phyloP scores from a whole-genome alignment of 1,140 invertebrate species.

The Holcopasites calliopsidis region DNA sequence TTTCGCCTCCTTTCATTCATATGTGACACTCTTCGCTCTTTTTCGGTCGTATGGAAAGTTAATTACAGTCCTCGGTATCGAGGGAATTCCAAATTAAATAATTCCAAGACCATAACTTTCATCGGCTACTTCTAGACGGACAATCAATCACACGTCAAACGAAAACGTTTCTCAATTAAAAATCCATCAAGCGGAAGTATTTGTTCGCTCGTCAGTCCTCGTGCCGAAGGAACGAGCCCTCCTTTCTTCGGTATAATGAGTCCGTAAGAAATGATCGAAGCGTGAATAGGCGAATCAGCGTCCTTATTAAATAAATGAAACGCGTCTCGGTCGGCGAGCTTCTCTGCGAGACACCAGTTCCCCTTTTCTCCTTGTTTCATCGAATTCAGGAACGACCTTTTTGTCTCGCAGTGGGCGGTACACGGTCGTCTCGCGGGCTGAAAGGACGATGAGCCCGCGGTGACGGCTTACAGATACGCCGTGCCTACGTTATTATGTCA shows the following conservation, averaged over 20 bases:
- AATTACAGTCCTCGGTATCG: too few species aligned
- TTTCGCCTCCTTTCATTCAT: neutral
- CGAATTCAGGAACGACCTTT: conserved; percentile 53
- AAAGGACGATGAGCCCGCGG: conserved; percentile 53
- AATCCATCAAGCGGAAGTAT: neutral
- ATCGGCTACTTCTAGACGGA: too few species aligned
- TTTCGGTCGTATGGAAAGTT: too few species aligned
- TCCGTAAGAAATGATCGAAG: conserved; percentile 1
- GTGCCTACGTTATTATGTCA: conserved; percentile 43
- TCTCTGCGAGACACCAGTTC: conserved; percentile 49
- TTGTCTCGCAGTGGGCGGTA: conserved; percentile 64
- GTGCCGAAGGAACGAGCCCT: neutral
- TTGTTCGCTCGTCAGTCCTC: too few species aligned
- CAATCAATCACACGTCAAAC: neutral
- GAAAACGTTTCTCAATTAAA: neutral
- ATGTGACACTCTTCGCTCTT: neutral
- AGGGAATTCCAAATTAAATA: too few species aligned
- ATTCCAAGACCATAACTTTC: too few species aligned
- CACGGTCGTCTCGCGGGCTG: conserved; percentile 42
- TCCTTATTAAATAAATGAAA: conserved; percentile 9
- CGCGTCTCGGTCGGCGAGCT: conserved; percentile 36
- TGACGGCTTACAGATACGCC: conserved; percentile 60
- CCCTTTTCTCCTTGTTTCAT: conserved; percentile 43
- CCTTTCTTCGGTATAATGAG: neutral
- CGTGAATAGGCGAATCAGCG: conserved; percentile 6